Base-by-base conservation (phyloP, 2,888 invertebrate genomes). In the Drosophila kambysellisi region DNA sequence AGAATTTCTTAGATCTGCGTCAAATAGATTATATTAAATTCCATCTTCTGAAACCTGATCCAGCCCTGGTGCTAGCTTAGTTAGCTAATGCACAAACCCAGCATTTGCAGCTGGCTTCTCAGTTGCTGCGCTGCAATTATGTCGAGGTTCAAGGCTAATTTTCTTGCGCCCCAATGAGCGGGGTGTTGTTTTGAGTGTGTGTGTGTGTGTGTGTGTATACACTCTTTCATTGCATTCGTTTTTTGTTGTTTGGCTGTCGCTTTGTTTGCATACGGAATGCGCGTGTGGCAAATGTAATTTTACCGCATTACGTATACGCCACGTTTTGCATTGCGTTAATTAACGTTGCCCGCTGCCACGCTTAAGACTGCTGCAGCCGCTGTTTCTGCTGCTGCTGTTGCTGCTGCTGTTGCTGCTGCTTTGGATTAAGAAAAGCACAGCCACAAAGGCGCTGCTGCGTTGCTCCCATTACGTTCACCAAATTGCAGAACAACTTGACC, bases 61-160 rank as follows among this genome's bases (percentile, higher is more conserved):
- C 77, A 56, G 20, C 48, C 64, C 77, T 71, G 64, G 6, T 8
- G 17, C 32, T 20, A 39, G 63, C 35, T 63, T 51, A 30, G 62
- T 74, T 74, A 67, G 62, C 77, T 39, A 81, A 81, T 77, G 64
- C 78, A 77, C 51, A 25, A 59, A 52, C 60, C 67, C 48, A 64
- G 53, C 76, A 37, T 30, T 46, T 46, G 61, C 70, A 59, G 77
- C 62, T 61, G 20, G 29, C 52, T 54, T 30, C 43, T 37, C 11
- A 43, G 68, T 57, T 20, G 69, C 84, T 51, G 86, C 83, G 78
- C 81, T 88, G 85, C 90, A 85, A 85, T 85, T 85, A 85, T 85
- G 86, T 83, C 67, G 73, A 81, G 90, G 85, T 85, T 85, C 85
- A 89, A 85, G 85, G 85, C 90, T 88, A 89, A 85, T 89, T 88